These are phyloP conservation scores for Deroplatys truncata DNA, from an alignment of 2,888 invertebrate genomes.

Conservation along the genomic window DNA sequence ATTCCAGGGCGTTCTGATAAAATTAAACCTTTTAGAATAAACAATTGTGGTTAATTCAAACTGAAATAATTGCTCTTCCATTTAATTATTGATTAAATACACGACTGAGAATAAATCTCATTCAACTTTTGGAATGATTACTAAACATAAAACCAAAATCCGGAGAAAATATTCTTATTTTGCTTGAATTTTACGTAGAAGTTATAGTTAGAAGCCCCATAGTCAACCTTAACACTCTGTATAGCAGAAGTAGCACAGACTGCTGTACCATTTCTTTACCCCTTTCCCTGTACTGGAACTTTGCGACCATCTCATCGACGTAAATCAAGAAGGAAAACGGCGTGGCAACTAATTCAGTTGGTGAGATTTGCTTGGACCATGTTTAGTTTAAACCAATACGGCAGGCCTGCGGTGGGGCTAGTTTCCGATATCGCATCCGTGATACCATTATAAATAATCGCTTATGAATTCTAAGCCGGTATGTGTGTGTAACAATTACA, in stretches of 20 bases:
- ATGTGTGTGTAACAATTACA: not conserved
- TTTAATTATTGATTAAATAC: too few species aligned
- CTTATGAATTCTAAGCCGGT: not conserved
- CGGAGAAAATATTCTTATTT: too few species aligned
- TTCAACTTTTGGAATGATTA: too few species aligned
- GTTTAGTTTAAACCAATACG: not conserved
- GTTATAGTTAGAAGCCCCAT: not conserved
- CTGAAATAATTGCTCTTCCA: too few species aligned
- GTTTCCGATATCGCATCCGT: not conserved
- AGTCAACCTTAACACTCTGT: not conserved
- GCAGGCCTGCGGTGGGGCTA: not conserved
- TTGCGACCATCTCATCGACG: too few species aligned
- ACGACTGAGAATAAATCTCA: too few species aligned
- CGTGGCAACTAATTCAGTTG: not conserved
- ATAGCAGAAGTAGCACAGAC: not conserved
- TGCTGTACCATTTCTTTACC: not conserved
- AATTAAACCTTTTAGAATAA: too few species aligned
- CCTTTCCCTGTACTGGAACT: too few species aligned
- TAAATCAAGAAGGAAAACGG: not conserved
- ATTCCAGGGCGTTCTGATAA: too few species aligned
- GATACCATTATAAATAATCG: not conserved
- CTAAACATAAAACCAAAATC: too few species aligned
- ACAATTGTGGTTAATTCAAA: too few species aligned
- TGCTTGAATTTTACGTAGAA: too few species aligned
- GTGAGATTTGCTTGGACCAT: not conserved